These are phyloP conservation scores for Marasmarcha lunaedactyla DNA, from an alignment of 2,888 invertebrate genomes.

Conservation along the genomic window DNA sequence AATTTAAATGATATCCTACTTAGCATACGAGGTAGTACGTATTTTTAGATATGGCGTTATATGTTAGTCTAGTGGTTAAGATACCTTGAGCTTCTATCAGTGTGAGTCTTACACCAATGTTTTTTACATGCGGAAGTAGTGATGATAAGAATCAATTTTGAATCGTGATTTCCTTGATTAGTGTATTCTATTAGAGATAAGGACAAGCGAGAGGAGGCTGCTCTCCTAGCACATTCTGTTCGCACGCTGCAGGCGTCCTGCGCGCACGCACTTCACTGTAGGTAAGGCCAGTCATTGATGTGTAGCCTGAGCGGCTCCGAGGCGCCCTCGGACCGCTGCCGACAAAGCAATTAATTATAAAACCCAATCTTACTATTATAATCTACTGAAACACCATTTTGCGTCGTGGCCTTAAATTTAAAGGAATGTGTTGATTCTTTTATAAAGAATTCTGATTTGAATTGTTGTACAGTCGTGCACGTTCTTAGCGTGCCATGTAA, in stretches of 20 bases:
- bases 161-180: conserved; percentile 35
- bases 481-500: conserved; percentile 23
- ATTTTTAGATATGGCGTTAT: conserved; percentile 69
- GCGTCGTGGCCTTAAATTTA: conserved; percentile 68
- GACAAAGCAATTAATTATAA: conserved; percentile 24
- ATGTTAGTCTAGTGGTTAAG: conserved; percentile 64
- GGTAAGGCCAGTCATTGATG: conserved; percentile 45
- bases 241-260: conserved; percentile 1
- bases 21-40: conserved; percentile 63
- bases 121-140: conserved; percentile 52
- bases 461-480: conserved; percentile 43
- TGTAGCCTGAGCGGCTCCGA: conserved; percentile 17
- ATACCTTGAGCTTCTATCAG: conserved; percentile 63
- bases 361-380: conserved; percentile 46
- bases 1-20: conserved; percentile 58
- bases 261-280: conserved; percentile 35
- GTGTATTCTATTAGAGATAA: conserved; percentile 25
- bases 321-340: no score
- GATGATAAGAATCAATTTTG: conserved; percentile 27
- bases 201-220: conserved; percentile 15
- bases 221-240: no score
- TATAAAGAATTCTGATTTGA: conserved; percentile 37
- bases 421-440: conserved; percentile 62
- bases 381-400: conserved; percentile 69
- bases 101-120: conserved; percentile 55